Evolutionary conservation across 1,140 invertebrate genomes (phyloP), one percentile per base, ranked within the genome.

Genomic region (Caenorhabditis briggsae): DNA sequence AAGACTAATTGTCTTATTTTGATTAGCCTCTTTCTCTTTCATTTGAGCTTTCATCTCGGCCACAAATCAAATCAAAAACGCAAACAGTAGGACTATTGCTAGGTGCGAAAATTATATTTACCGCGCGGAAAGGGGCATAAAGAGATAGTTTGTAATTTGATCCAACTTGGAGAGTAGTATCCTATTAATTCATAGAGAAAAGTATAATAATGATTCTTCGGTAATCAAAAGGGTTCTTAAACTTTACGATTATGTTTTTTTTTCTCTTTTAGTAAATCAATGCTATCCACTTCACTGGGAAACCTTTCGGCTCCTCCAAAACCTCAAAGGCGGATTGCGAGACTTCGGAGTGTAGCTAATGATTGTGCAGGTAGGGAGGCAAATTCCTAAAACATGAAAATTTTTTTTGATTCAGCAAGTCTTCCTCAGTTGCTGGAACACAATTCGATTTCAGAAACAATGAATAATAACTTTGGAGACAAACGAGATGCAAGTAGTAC

Each of bases 21-120:
- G 33, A 33, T 2, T 33, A 33, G 33, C 33, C 33, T 33, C 33
- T 33, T 33, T 33, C 33, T 33, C 33, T 33, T 33, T 33, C 33
- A 33, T 9, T 25, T 11, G 46, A 70, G 64, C 41, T 46, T 70
- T 70, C 33, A 16, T 18, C 12, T 8, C 64, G 43, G 41, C 18
- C n/a, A 46, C n/a, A 18, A 78, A 9, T 78, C 70, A 78, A 78
- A 78, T 78, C 43, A 50, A 78, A 78, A 78, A 78, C 9, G 70
- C 70, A 78, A 78, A 78, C 46, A 78, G 70, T 50, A 78, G 61
- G 18, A 7, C 11, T 41, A 11, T 25, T 14, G 64, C 43, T 14
- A 50, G 33, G 70, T 78, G 70, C 33, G 43, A 50, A 50, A 78
- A 50, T 16, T 5, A 50, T 50, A 50, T 78, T 53, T 78, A 25